Conservation (phyloP, 2,888 invertebrate genomes). For the Synanthedon formicaeformis region DNA sequence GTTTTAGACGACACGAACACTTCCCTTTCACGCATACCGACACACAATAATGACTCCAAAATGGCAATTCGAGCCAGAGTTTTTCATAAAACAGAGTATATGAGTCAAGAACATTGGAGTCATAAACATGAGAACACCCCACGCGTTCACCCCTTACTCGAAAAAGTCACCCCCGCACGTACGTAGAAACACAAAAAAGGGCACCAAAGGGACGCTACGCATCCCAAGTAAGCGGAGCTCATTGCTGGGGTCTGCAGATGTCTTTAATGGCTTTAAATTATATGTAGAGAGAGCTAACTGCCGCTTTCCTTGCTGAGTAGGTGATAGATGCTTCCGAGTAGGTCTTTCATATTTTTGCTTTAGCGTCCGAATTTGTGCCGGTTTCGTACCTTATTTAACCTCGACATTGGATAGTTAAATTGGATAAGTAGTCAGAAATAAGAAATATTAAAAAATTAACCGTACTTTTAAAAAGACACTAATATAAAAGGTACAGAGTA, state of each 20-base stretch:
- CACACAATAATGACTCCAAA: conserved; percentile 50
- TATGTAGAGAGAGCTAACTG: conserved; percentile 66
- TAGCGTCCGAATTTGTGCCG: neutral
- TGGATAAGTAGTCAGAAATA: too few relatives aligned
- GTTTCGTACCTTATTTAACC: neutral
- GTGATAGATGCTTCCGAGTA: conserved; percentile 47
- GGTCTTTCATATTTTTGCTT: too few relatives aligned
- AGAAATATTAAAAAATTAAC: too few relatives aligned
- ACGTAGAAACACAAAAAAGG: conserved; percentile 64
- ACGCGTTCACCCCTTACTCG: conserved; percentile 64
- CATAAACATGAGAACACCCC: conserved; percentile 61
- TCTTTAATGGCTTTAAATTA: conserved; percentile 71
- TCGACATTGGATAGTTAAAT: too few relatives aligned
- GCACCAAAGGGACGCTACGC: conserved; percentile 62
- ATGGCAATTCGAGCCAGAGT: conserved; percentile 49
- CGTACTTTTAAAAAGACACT: too few relatives aligned
- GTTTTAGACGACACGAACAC: conserved; percentile 9
- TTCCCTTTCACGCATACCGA: conserved; percentile 24
- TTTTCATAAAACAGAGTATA: conserved; percentile 64
- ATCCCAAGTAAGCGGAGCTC: conserved; percentile 64
- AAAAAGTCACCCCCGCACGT: conserved; percentile 69
- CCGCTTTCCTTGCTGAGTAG: conserved; percentile 34
- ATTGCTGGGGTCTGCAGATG: conserved; percentile 67
- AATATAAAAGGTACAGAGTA: too few relatives aligned
- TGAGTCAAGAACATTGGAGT: conserved; percentile 63